phyloP scores from a whole-genome alignment of 2,888 invertebrate genomes.

The Asteroscopus sphinx region DNA sequence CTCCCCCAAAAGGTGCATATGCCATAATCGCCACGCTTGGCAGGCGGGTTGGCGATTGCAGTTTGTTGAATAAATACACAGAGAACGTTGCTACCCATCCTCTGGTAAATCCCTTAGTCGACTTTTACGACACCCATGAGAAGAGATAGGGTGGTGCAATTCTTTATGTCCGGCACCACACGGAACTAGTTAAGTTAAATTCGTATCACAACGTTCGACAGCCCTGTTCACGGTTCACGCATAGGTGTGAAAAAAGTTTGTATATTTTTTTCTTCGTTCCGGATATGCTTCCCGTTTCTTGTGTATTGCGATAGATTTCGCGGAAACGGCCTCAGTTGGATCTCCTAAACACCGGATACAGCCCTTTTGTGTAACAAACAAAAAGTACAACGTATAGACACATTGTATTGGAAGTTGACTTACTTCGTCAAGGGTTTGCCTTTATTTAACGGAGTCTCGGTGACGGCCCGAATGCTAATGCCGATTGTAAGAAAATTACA shows the following conservation, averaged over 20 bases:
- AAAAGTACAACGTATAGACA: conserved; percentile 72
- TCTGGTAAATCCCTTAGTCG: too few species aligned
- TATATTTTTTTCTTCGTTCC: conserved; percentile 82
- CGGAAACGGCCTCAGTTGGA: conserved; percentile 79
- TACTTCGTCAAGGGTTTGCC: conserved; percentile 67
- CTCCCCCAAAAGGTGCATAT: too few species aligned
- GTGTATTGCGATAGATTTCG: conserved; percentile 85
- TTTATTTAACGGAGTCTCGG: conserved; percentile 73
- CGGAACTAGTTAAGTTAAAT: not conserved
- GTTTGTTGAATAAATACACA: too few species aligned
- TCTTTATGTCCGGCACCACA: too few species aligned
- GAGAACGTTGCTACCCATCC: too few species aligned
- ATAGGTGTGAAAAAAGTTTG: conserved; percentile 72
- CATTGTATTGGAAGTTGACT: conserved; percentile 81
- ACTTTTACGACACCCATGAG: too few species aligned
- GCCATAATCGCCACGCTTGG: too few species aligned
- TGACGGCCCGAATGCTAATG: conserved; percentile 72
- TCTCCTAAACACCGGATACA: conserved; percentile 82
- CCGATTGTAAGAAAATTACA: conserved; percentile 68
- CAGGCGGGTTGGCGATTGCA: too few species aligned
- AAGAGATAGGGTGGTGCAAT: too few species aligned
- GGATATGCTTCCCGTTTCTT: conserved; percentile 88
- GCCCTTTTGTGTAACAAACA: conserved; percentile 85
- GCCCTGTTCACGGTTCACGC: conserved; percentile 64
- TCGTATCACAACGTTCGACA: conserved; percentile 51